Conservation (phyloP, 30 jellyfish, hydroid and myxozoan species). For the Chrysaora quinquecirrha region DNA sequence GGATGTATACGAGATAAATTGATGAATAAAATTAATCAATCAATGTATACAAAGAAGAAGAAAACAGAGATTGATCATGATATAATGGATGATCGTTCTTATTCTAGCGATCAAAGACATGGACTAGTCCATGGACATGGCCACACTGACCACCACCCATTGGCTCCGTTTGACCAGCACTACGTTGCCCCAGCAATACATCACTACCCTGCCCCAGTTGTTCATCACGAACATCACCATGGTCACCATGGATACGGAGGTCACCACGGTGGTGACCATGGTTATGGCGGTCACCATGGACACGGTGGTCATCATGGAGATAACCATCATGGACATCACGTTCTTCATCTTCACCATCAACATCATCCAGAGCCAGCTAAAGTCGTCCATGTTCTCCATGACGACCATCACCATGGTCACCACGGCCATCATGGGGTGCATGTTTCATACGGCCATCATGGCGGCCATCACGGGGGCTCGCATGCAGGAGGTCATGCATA, state of each 20-base stretch:
- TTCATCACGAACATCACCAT: constrained; percentile 35
- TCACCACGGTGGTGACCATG: constrained; percentile 56
- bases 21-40: no score
- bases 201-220: constrained; percentile 12
- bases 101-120: constrained; percentile 60
- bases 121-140: constrained; percentile 48
- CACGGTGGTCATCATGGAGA: constrained; percentile 59
- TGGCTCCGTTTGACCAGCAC: constrained; percentile 57
- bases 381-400: constrained; percentile 52
- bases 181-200: constrained; percentile 50
- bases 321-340: constrained; percentile 44
- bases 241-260: constrained; percentile 45
- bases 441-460: constrained; percentile 24
- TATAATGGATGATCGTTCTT: no score
- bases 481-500: constrained; percentile 4
- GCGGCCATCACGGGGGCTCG: neutral
- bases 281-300: constrained; percentile 52
- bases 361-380: constrained; percentile 55
- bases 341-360: constrained; percentile 41
- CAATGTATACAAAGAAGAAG: no score
- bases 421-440: constrained; percentile 34
- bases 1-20: no score
- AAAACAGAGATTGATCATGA: no score
- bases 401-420: constrained; percentile 15
- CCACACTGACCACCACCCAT: constrained; percentile 13